These are phyloP conservation scores for Ridgeia piscesae DNA, from an alignment of 1,140 invertebrate species.

Conservation along the genomic window DNA sequence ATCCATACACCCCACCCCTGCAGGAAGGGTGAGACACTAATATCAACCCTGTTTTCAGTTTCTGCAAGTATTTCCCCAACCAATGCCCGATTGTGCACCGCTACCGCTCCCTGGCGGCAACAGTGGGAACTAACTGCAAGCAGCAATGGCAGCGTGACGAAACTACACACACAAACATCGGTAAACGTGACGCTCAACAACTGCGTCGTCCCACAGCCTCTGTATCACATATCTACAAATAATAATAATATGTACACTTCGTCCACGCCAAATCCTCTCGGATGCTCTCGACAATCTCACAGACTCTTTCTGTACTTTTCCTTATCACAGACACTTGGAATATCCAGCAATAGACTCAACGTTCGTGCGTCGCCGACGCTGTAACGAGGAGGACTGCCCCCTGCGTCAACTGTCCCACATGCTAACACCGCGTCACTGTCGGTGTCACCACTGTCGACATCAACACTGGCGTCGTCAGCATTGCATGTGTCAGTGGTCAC, in stretches of 20 bases:
- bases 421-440: background rate
- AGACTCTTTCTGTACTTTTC: constrained; percentile 24
- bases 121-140: background rate
- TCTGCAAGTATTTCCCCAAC: background rate
- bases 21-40: background rate
- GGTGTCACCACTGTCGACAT: background rate
- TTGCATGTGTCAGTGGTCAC: background rate
- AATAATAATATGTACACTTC: background rate
- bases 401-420: background rate
- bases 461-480: background rate
- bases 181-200: background rate
- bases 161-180: background rate
- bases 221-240: constrained; percentile 6
- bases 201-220: background rate
- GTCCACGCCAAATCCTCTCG: background rate
- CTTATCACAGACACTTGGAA: constrained; percentile 24
- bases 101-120: background rate
- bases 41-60: constrained; percentile 5
- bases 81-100: background rate
- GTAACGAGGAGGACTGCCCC: background rate
- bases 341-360: constrained; percentile 10
- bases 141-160: background rate
- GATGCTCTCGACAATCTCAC: background rate
- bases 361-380: background rate
- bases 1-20: background rate